These are phyloP conservation scores for Meloidogyne hapla DNA, from an alignment of 1,140 invertebrate genomes.

Conservation along the genomic window DNA sequence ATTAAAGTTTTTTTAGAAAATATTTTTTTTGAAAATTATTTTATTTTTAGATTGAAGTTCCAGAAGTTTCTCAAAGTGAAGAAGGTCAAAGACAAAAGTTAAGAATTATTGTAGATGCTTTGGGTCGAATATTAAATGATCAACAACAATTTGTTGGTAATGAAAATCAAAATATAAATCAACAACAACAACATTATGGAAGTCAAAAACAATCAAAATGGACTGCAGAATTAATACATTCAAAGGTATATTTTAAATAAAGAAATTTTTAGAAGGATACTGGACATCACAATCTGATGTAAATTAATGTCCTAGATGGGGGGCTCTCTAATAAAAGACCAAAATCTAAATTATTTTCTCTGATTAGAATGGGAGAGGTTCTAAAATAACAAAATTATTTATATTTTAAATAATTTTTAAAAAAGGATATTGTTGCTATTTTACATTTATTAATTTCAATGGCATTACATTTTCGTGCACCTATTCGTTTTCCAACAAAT, in stretches of 20 bases:
- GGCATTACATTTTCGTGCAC: slow-evolving; percentile 87
- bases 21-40: neutral
- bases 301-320: too few species aligned
- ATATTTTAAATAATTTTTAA: slow-evolving; percentile 60
- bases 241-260: slow-evolving; percentile 33
- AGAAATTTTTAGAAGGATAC: neutral
- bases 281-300: too few species aligned
- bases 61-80: slow-evolving; percentile 96
- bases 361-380: slow-evolving; percentile 28
- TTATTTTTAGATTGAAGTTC: slow-evolving; percentile 76
- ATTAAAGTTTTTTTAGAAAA: slow-evolving; percentile 42
- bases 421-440: slow-evolving; percentile 88
- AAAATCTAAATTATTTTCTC: neutral
- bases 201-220: slow-evolving; percentile 74
- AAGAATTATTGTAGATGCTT: slow-evolving; percentile 79
- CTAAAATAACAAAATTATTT: too few species aligned
- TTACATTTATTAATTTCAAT: slow-evolving; percentile 88
- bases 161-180: neutral
- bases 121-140: slow-evolving; percentile 73
- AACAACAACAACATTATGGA: slow-evolving; percentile 67
- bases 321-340: neutral
- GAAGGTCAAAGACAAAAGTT: slow-evolving; percentile 94
- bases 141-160: slow-evolving; percentile 19
- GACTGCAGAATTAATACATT: slow-evolving; percentile 79
- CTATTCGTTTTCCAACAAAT: slow-evolving; percentile 90